Conservation (phyloP, 2,113 vertebrate species). For the Boulengerochromis microlepis region DNA sequence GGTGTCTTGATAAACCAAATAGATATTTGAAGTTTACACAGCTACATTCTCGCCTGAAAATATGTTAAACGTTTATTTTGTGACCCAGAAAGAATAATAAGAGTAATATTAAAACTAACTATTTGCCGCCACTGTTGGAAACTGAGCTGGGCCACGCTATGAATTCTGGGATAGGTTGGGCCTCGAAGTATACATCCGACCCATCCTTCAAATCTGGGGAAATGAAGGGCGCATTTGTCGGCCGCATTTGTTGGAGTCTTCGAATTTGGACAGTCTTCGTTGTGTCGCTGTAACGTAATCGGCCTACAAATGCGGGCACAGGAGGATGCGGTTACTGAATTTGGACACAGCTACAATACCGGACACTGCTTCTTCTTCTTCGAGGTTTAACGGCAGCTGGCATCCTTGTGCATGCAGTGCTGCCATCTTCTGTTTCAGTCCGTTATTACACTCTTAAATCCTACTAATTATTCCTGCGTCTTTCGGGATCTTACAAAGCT, state of each 20-base stretch:
- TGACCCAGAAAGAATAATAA: too few relatives aligned
- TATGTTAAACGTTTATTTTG: too few relatives aligned
- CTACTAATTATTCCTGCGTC: not conserved
- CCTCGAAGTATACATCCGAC: not conserved
- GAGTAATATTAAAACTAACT: too few relatives aligned
- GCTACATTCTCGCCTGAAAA: too few relatives aligned
- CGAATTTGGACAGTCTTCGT: not conserved
- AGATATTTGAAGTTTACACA: too few relatives aligned
- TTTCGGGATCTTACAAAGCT: not conserved
- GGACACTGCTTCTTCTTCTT: not conserved
- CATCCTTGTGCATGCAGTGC: not conserved
- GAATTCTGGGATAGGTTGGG: not conserved
- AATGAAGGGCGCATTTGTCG: not conserved
- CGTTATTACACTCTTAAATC: not conserved
- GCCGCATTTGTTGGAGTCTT: not conserved
- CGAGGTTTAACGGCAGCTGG: not conserved
- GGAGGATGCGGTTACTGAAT: not conserved
- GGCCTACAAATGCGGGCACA: not conserved
- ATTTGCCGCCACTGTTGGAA: too few relatives aligned
- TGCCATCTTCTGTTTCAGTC: not conserved
- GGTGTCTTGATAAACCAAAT: too few relatives aligned
- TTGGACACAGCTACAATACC: not conserved
- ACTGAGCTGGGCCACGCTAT: too few relatives aligned
- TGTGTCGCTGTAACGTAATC: not conserved
- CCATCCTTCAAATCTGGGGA: not conserved